Conservation (phyloP, 1,140 invertebrate species). For the Platorchestia sp. region DNA sequence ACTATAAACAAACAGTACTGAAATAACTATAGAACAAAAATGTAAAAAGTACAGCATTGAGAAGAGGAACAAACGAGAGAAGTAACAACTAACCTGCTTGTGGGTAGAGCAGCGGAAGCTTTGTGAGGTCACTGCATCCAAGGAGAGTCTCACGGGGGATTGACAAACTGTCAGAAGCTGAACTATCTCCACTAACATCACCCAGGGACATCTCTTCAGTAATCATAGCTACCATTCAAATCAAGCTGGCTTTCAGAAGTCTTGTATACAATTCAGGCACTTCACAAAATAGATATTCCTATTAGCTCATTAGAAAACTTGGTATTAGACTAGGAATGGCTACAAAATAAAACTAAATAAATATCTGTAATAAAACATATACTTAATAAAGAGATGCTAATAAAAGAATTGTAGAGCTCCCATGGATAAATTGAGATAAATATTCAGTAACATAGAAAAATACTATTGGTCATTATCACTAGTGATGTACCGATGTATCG, state of each 20-base stretch:
- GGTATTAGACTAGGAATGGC: not conserved
- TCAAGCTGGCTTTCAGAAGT: not conserved
- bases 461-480: no score
- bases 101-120: constrained; percentile 45
- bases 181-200: not conserved
- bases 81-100: constrained; percentile 11
- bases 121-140: constrained; percentile 50
- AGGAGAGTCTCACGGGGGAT: not conserved
- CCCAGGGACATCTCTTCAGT: not conserved
- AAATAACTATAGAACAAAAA: not conserved
- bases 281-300: not conserved
- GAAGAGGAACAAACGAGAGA: no score
- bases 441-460: no score
- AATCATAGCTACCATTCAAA: not conserved
- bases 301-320: not conserved
- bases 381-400: no score
- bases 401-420: no score
- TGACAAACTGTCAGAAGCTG: constrained; percentile 11
- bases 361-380: not conserved
- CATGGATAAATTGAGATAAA: no score
- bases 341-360: not conserved
- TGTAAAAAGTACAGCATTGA: no score
- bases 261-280: not conserved
- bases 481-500: no score
- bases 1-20: not conserved